A percentile compares a stretch with the other conserved stretches of the same genome.
Conservation (phyloP, 2,113 vertebrate genomes). For the Tor tambroides region DNA sequence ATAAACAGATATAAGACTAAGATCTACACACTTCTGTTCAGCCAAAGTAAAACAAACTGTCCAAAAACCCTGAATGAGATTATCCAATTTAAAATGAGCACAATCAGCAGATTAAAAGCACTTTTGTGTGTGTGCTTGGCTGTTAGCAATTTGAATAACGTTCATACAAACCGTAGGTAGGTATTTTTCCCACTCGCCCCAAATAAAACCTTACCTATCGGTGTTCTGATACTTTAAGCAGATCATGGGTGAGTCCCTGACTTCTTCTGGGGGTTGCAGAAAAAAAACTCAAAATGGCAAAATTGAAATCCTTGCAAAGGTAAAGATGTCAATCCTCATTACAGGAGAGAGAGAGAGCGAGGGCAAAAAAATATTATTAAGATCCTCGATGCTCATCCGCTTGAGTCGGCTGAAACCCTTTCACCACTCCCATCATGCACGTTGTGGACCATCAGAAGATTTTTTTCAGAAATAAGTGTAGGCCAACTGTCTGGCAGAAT, state of each 20-base stretch:
- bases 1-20: background rate
- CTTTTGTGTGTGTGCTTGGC: background rate
- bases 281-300: background rate
- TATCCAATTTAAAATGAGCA: background rate
- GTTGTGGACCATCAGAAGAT: conserved; percentile 2
- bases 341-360: background rate
- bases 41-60: background rate
- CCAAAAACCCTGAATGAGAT: background rate
- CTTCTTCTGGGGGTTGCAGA: background rate
- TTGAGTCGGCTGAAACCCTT: background rate
- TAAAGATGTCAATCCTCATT: background rate
- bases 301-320: conserved; percentile 27
- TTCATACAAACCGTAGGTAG: no score
- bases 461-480: background rate
- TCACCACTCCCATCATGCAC: background rate
- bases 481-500: background rate
- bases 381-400: conserved; percentile 7
- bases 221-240: conserved; percentile 24
- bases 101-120: background rate
- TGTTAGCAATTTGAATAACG: background rate
- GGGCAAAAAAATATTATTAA: background rate
- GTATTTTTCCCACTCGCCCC: no score
- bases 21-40: background rate
- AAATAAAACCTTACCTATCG: conserved; percentile 19
- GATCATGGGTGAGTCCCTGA: conserved; percentile 1